Evolutionary conservation across 2,113 vertebrate species (phyloP).

Genomic region (Lates calcarifer): DNA sequence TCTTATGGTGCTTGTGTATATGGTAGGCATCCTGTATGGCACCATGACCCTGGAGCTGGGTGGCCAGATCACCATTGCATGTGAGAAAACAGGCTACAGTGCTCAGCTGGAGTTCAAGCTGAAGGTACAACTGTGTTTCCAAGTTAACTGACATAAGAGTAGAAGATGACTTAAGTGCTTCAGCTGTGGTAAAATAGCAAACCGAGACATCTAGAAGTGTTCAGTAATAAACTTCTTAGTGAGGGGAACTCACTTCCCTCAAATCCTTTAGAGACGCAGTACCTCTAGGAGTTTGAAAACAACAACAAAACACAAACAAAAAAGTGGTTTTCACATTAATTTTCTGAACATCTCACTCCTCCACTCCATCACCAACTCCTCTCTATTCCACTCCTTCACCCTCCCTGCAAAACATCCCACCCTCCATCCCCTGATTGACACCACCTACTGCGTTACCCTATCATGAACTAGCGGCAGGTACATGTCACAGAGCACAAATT

Average conservation of each 20-base stretch:
- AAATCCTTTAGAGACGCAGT: too few species aligned
- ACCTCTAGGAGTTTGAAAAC: background rate
- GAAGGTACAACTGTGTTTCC: conserved; percentile 84
- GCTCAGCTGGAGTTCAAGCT: conserved; percentile 97
- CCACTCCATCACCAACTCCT: conserved; percentile 12
- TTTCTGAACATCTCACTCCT: conserved; percentile 35
- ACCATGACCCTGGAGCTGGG: conserved; percentile 98
- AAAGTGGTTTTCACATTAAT: background rate
- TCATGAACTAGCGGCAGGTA: conserved; percentile 67
- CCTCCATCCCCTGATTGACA: background rate
- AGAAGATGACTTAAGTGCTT: background rate
- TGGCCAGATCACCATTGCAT: conserved; percentile 92
- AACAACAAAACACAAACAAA: background rate
- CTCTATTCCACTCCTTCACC: conserved; percentile 2
- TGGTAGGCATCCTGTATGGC: conserved; percentile 95
- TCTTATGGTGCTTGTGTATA: background rate
- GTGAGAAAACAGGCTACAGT: conserved; percentile 98
- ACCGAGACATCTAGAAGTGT: background rate
- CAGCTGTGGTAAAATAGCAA: background rate
- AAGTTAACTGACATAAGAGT: background rate
- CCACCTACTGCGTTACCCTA: background rate
- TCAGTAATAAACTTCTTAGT: background rate
- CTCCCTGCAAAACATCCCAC: conserved; percentile 1
- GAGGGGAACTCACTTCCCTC: background rate
- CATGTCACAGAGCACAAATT: background rate